phyloP scores from a whole-genome alignment of 2,113 vertebrate genomes.

The Oreotrochilus melanogaster region DNA sequence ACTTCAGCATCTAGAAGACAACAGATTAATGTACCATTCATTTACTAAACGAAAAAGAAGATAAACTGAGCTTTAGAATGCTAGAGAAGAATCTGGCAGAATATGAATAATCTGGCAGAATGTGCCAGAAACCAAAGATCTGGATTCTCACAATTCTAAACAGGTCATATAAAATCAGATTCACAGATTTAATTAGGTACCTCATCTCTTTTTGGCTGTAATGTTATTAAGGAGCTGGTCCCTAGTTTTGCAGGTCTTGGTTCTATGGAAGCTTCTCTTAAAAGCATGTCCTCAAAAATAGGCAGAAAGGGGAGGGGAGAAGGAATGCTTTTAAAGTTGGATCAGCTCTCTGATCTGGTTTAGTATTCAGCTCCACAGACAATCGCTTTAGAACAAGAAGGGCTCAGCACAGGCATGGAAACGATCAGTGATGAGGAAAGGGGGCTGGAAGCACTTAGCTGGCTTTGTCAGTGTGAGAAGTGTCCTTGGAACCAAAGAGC shows the following conservation, averaged over 20 bases:
- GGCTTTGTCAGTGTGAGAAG: not conserved
- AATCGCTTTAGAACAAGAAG: not conserved
- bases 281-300: not conserved
- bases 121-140: not conserved
- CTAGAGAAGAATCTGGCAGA: not conserved
- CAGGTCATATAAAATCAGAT: not conserved
- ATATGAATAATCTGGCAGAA: not conserved
- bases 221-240: not conserved
- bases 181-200: not conserved
- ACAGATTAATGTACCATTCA: not conserved
- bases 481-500: not conserved
- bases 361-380: conserved; percentile 10
- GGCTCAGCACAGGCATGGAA: not conserved
- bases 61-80: not conserved
- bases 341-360: conserved; percentile 20
- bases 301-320: no score
- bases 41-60: not conserved
- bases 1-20: not conserved
- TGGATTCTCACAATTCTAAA: not conserved
- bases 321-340: not conserved
- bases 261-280: not conserved
- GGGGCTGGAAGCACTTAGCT: conserved; percentile 16
- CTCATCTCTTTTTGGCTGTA: not conserved
- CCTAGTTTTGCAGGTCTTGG: not conserved
- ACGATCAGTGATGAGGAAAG: not conserved